These are phyloP conservation scores for Scolopax bukidnonensis DNA, from an alignment of 2,797 vertebrate species.

Conservation along the genomic window DNA sequence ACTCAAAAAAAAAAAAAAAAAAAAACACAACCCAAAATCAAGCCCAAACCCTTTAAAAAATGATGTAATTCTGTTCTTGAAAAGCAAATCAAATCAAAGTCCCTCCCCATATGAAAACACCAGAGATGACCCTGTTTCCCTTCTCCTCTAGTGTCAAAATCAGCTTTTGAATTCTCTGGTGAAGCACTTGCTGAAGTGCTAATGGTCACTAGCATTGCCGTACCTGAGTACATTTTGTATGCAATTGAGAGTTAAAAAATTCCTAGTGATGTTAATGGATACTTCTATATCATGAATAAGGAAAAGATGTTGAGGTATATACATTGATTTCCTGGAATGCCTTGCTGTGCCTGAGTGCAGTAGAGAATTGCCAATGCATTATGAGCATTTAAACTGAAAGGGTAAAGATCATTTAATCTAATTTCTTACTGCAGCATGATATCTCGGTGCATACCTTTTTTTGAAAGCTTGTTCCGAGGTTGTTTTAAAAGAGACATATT, in stretches of 20 bases:
- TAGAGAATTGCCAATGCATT: neutral
- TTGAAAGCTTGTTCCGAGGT: fast-evolving
- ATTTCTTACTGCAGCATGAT: neutral
- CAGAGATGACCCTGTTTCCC: neutral
- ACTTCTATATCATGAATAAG: neutral
- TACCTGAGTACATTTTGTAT: neutral
- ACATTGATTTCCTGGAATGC: fast-evolving
- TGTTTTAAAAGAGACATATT: neutral
- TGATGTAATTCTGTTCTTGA: neutral
- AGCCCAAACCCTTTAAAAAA: neutral
- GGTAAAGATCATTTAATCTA: neutral
- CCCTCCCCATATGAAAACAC: fast-evolving
- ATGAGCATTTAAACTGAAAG: neutral
- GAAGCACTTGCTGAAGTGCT: neutral
- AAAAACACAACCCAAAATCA: too few species aligned
- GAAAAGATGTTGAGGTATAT: neutral
- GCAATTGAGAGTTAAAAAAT: neutral
- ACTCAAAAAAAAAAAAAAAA: too few species aligned
- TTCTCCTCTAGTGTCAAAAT: neutral
- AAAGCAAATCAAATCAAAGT: neutral
- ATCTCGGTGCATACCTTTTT: neutral
- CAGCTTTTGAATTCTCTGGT: neutral
- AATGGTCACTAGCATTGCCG: fast-evolving
- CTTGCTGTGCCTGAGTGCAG: neutral
- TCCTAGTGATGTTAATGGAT: neutral